A percentile compares a stretch with the other conserved stretches of the same genome.
Evolutionary conservation across 2,888 invertebrate species (phyloP).

Genomic region (Pseudococcus viburni): DNA sequence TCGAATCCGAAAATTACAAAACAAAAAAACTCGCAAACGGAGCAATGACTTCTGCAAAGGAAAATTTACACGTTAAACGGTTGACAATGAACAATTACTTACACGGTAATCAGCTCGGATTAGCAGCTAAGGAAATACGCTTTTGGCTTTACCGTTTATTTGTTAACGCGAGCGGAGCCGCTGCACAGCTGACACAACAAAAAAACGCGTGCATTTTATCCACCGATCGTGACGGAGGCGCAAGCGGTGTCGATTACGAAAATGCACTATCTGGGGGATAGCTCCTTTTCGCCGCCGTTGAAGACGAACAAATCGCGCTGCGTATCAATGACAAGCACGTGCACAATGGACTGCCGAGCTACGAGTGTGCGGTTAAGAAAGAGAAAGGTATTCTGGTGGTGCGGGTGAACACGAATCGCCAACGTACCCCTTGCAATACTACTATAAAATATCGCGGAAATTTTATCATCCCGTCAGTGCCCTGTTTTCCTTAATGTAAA

Average conservation of each 20-base stretch:
- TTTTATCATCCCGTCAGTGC: constrained; percentile 40
- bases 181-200: constrained; percentile 38
- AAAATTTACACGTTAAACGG: constrained; percentile 29
- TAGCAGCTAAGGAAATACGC: constrained; percentile 37
- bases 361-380: constrained; percentile 37
- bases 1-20: constrained; percentile 25
- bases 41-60: constrained; percentile 48
- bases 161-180: neutral
- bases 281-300: constrained; percentile 23
- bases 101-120: constrained; percentile 40
- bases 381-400: constrained; percentile 26
- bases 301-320: constrained; percentile 44
- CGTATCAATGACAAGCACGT: constrained; percentile 33
- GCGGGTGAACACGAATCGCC: neutral
- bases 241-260: constrained; percentile 6
- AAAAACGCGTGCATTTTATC: constrained; percentile 35
- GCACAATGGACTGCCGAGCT: constrained; percentile 6
- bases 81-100: constrained; percentile 51
- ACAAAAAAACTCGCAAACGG: neutral
- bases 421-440: neutral
- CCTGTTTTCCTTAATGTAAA: neutral
- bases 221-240: constrained; percentile 19
- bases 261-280: constrained; percentile 25
- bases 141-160: constrained; percentile 3
- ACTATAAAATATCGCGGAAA: constrained; percentile 38